phyloP scores from a whole-genome alignment of 2,113 vertebrate genomes.

The Amphiprion percula region DNA sequence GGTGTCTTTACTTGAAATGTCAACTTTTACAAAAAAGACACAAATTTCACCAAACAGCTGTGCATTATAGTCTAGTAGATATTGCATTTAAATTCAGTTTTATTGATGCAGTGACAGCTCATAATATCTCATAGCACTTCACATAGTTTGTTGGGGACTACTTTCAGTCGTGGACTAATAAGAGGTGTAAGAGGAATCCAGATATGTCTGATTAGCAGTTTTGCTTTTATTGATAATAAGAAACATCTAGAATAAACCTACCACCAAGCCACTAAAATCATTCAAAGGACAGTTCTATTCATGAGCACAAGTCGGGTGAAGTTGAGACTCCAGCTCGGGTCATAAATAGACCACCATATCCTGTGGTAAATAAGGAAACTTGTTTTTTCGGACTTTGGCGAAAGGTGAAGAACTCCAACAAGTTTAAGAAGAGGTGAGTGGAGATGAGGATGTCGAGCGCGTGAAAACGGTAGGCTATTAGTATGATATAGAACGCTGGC shows the following conservation, averaged over 20 bases:
- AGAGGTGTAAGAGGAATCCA: no score
- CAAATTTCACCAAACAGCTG: no score
- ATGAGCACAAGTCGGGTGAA: conserved; percentile 29
- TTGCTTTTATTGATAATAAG: no score
- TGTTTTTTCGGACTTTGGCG: conserved; percentile 45
- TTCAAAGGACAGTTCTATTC: conserved; percentile 2
- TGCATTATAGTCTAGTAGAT: no score
- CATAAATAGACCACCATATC: conserved; percentile 22
- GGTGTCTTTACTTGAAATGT: no score
- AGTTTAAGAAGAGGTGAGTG: conserved; percentile 73
- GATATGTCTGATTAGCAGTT: no score
- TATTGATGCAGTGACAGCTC: no score
- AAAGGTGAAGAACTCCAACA: conserved; percentile 68
- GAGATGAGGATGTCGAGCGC: conserved; percentile 59
- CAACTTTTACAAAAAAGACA: no score
- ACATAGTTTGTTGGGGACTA: background rate
- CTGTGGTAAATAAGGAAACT: conserved; percentile 66
- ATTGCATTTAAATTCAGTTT: no score
- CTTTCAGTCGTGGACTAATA: background rate
- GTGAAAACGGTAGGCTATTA: conserved; percentile 54
- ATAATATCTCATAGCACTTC: no score
- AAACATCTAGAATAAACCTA: no score
- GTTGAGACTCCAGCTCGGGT: conserved; percentile 16
- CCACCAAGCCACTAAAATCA: no score
- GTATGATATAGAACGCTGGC: conserved; percentile 78